Conservation (phyloP, 2,113 vertebrate species). For the Struthio camelus region DNA sequence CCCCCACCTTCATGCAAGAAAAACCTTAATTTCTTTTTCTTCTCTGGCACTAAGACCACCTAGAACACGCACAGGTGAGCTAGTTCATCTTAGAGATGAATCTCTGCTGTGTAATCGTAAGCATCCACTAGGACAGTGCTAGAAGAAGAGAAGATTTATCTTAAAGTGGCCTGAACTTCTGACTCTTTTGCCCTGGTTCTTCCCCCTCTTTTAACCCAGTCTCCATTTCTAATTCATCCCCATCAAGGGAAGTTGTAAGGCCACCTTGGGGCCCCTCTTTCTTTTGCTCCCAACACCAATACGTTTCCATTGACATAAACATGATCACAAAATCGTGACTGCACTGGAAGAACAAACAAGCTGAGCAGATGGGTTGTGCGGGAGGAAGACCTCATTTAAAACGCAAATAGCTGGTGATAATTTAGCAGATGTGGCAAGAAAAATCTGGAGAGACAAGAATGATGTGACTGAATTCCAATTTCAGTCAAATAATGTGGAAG, state of each 20-base stretch:
- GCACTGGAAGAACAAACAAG: slow-evolving; percentile 64
- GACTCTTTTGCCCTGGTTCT: not conserved
- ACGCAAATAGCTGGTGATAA: slow-evolving; percentile 65
- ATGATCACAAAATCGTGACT: slow-evolving; percentile 69
- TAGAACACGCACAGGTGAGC: not conserved
- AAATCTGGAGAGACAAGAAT: slow-evolving; percentile 2
- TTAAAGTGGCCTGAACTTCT: not conserved
- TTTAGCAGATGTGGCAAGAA: slow-evolving; percentile 61
- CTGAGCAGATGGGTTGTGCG: slow-evolving; percentile 73
- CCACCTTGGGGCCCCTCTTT: not conserved
- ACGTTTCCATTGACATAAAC: not conserved
- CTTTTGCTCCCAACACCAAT: not conserved
- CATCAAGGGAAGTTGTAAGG: not conserved
- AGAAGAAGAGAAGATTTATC: not conserved
- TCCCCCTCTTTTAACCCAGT: not conserved
- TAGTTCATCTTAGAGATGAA: not conserved
- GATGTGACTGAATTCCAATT: slow-evolving; percentile 40
- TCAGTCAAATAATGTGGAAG: slow-evolving; percentile 9
- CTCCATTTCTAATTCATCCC: not conserved
- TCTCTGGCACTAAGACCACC: not conserved
- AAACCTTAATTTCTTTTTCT: not conserved
- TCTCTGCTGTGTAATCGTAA: not conserved
- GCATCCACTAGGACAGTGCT: not conserved
- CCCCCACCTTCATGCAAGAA: not conserved
- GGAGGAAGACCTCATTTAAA: slow-evolving; percentile 63